These are phyloP conservation scores for Drosophila merina DNA, from an alignment of 2,888 invertebrate species.

Conservation along the genomic window DNA sequence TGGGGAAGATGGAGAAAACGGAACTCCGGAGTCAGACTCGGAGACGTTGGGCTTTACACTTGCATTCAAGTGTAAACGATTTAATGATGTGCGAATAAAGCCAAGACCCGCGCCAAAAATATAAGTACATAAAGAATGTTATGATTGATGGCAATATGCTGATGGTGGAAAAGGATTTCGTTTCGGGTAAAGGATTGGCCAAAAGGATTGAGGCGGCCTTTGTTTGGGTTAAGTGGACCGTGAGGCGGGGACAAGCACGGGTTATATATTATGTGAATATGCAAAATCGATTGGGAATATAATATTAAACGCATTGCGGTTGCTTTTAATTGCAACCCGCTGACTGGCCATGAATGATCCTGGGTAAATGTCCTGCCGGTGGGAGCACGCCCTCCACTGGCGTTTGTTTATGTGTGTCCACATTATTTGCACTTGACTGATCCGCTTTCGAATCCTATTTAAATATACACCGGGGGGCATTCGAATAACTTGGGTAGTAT, in stretches of 20 bases:
- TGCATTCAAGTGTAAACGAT: constrained; percentile 77
- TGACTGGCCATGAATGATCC: constrained; percentile 68
- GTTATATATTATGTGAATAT: constrained; percentile 59
- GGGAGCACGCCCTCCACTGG: constrained; percentile 74
- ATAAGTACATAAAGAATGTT: constrained; percentile 42
- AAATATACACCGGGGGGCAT: constrained; percentile 10
- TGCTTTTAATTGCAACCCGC: constrained; percentile 76
- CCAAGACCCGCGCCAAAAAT: constrained; percentile 70
- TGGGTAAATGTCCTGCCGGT: constrained; percentile 69
- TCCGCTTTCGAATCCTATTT: constrained; percentile 15
- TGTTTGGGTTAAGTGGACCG: constrained; percentile 72
- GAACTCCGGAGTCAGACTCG: constrained; percentile 38
- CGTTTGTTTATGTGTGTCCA: constrained; percentile 65
- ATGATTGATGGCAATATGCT: constrained; percentile 75
- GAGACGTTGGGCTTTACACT: constrained; percentile 53
- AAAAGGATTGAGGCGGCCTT: constrained; percentile 22
- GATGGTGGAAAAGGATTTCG: constrained; percentile 44
- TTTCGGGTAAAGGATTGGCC: constrained; percentile 4
- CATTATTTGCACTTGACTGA: constrained; percentile 68
- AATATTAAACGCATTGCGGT: constrained; percentile 53
- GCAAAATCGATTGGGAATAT: constrained; percentile 16
- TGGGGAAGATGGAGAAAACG: constrained; percentile 36
- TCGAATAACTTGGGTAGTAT: constrained; percentile 8
- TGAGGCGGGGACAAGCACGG: constrained; percentile 61
- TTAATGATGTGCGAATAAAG: constrained; percentile 69